phyloP scores from a whole-genome alignment of 2,888 invertebrate species.

The Timandra comae region DNA sequence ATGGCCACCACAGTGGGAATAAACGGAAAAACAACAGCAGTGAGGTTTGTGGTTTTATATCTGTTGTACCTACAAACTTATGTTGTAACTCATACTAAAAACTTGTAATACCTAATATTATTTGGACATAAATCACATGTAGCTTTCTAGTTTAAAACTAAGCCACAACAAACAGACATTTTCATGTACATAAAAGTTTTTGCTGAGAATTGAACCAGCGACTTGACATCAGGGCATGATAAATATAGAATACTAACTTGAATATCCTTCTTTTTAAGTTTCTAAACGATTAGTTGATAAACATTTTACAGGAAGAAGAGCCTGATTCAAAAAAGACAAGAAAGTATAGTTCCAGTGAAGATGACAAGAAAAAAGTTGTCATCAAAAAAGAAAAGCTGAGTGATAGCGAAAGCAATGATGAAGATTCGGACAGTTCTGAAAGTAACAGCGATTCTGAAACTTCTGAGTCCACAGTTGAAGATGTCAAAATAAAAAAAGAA shows the following conservation, averaged over 20 bases:
- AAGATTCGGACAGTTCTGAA: slow-evolving; percentile 42
- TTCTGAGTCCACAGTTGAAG: slow-evolving; percentile 50
- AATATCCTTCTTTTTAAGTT: no score
- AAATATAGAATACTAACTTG: no score
- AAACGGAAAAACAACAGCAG: slow-evolving; percentile 60
- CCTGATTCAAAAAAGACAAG: slow-evolving; percentile 45
- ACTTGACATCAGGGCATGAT: no score
- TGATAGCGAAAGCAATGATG: slow-evolving; percentile 32
- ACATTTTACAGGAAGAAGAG: slow-evolving; percentile 52
- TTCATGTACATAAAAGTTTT: no score
- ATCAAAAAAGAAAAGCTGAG: slow-evolving; percentile 35
- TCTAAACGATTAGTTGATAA: no score
- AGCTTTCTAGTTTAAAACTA: no score
- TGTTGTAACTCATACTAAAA: no score
- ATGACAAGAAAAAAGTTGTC: slow-evolving; percentile 34
- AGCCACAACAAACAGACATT: no score
- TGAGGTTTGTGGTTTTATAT: slow-evolving; percentile 66
- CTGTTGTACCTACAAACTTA: no score
- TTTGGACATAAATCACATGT: no score
- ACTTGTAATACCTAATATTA: no score
- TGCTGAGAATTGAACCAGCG: no score
- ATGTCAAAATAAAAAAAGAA: slow-evolving; percentile 38
- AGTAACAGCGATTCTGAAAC: slow-evolving; percentile 43
- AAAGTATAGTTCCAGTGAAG: slow-evolving; percentile 43
- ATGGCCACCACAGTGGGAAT: slow-evolving; percentile 49